A percentile compares a stretch with the other conserved stretches of the same genome.
phyloP scores from a whole-genome alignment of 2,888 invertebrate species.

The Oegoconia quadripuncta region DNA sequence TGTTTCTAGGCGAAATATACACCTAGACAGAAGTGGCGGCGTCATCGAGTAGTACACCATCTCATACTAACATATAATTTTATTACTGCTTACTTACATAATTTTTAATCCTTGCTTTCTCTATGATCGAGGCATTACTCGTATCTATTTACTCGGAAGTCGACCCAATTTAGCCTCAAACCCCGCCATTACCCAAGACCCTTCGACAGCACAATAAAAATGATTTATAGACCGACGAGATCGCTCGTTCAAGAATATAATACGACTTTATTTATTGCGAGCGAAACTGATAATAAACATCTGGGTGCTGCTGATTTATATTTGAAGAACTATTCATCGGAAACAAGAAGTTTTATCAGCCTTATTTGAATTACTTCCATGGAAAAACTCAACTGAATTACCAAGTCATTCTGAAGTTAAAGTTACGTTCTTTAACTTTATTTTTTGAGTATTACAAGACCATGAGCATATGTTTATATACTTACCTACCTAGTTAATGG shows the following conservation, averaged over 20 bases:
- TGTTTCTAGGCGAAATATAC: too few relatives aligned
- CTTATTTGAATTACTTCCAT: neutral
- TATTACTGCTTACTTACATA: too few relatives aligned
- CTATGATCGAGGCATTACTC: conserved; percentile 22
- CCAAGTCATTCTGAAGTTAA: too few relatives aligned
- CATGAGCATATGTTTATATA: too few relatives aligned
- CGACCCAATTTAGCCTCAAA: conserved; percentile 63
- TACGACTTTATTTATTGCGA: conserved; percentile 67
- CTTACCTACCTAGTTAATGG: too few relatives aligned
- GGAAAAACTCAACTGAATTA: neutral
- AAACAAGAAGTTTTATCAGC: conserved; percentile 11
- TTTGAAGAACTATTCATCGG: conserved; percentile 27
- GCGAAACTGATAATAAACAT: conserved; percentile 64
- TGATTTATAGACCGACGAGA: conserved; percentile 67
- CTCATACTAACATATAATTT: too few relatives aligned
- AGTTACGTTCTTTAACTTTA: too few relatives aligned
- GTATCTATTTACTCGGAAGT: conserved; percentile 52
- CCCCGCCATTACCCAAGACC: conserved; percentile 55
- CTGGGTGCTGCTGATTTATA: conserved; percentile 43
- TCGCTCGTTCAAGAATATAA: conserved; percentile 68
- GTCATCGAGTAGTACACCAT: too few relatives aligned
- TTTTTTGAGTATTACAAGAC: too few relatives aligned
- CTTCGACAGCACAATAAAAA: conserved; percentile 73
- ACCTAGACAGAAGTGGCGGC: too few relatives aligned
- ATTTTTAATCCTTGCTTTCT: conserved; percentile 4